Base-by-base conservation (phyloP, 2,888 invertebrate genomes). In the Leptinotarsa peninsularis region DNA sequence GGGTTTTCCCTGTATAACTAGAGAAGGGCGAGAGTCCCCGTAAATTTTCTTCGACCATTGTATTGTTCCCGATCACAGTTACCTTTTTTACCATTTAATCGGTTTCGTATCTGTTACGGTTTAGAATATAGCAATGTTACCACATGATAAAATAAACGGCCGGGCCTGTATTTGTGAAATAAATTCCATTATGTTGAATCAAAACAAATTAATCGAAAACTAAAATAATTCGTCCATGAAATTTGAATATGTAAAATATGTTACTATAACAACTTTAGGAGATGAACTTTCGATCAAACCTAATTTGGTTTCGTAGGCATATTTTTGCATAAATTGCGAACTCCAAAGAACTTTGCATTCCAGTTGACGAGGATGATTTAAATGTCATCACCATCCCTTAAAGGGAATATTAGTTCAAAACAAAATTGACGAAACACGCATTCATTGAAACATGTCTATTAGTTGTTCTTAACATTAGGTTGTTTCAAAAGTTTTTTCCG, bases 161-260 rank as follows among this genome's bases (percentile, higher is more conserved):
- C 27, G 5, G 27, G 27, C 27, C 27, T 27, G 27, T 4, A 33
- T 21, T 60, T 23, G 23, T 60, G 4, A 60, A 21, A 60, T 0
- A 27, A 27, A 14, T 15, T 27, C 17, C 17, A 27, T 21, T 27
- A 60, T 13, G 60, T 23, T 23, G 5, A 17, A 5, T 60, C 60
- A 60, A 27, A 60, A 60, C 60, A 60, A 60, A 60, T 27, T 10
- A 14, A 15, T 60, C 23, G 3, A 15, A 60, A 60, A 60, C 60
- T 23, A 15, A 27, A 27, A 60, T 60, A 15, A 27, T 60, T 60
- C 23, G 15, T 60, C 60, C 27, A 15, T 60, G 2, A 23, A 60
- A 60, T 60, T 60, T 60, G 60, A 60, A 60, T 60, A 60, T 60
- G 60, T 23, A 60, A 21, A 60, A 27, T 60, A 60, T 27, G 60